phyloP scores from a whole-genome alignment of 2,113 vertebrate genomes.

The Tragelaphus strepsiceros region DNA sequence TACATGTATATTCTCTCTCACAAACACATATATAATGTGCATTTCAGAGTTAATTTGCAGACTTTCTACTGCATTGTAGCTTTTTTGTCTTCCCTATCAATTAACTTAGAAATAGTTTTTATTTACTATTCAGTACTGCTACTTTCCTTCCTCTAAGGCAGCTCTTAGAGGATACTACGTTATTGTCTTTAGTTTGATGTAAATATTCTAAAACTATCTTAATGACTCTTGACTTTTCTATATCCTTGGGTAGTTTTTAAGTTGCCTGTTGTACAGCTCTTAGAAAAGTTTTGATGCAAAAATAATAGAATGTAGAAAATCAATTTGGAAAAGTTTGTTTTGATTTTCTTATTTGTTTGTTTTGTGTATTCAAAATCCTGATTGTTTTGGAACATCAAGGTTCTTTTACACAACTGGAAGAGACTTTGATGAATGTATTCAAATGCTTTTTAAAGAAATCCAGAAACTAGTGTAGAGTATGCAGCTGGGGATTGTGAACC shows the following conservation, averaged over 20 bases:
- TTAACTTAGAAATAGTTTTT: slow-evolving; percentile 47
- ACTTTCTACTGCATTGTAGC: not conserved
- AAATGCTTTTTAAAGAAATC: slow-evolving; percentile 29
- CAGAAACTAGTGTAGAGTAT: not conserved
- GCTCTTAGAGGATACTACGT: slow-evolving; percentile 45
- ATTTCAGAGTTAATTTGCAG: slow-evolving; percentile 4
- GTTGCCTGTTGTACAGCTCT: not conserved
- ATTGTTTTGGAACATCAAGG: slow-evolving; percentile 16
- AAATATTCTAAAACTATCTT: slow-evolving; percentile 13
- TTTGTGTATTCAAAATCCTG: slow-evolving; percentile 21
- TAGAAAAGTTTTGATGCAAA: slow-evolving; percentile 21
- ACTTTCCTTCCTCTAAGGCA: slow-evolving; percentile 58
- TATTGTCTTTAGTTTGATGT: slow-evolving; percentile 28
- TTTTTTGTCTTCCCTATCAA: not conserved
- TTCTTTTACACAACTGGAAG: slow-evolving; percentile 1
- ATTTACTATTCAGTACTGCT: slow-evolving; percentile 48
- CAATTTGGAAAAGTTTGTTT: not conserved
- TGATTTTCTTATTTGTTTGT: slow-evolving; percentile 19
- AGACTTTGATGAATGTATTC: not conserved
- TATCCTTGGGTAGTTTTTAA: not conserved
- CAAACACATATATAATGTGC: not conserved
- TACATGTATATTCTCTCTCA: not conserved
- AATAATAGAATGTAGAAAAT: slow-evolving; percentile 36
- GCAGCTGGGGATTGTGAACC: not conserved
- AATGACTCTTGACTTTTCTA: not conserved